Percentiles rank a stretch among this genome's conserved stretches.
These are phyloP conservation scores for Lophotis ruficrista DNA, from an alignment of 2,113 vertebrate genomes.

Conservation along the genomic window DNA sequence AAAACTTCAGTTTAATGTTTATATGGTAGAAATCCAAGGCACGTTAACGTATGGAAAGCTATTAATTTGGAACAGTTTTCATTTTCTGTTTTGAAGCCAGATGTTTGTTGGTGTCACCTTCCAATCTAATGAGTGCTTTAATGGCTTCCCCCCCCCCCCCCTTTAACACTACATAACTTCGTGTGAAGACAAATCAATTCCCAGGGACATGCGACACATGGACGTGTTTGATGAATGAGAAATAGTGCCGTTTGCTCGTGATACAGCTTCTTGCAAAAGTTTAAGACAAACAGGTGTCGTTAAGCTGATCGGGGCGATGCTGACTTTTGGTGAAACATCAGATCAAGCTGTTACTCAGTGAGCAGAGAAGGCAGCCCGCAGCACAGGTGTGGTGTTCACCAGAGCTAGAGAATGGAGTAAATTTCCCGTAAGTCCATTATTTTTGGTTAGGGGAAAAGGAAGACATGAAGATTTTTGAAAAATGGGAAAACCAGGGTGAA, in stretches of 20 bases:
- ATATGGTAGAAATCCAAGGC: neutral
- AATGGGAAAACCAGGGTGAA: neutral
- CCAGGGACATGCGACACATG: neutral
- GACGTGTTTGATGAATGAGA: neutral
- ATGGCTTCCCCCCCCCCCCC: neutral
- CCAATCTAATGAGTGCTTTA: conserved; percentile 19
- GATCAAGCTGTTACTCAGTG: neutral
- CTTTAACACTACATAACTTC: neutral
- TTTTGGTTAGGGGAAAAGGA: neutral
- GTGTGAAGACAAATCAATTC: neutral
- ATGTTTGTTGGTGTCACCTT: conserved; percentile 64
- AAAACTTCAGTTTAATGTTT: conserved; percentile 11
- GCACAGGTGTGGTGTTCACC: rapidly evolving
- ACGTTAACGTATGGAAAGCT: neutral
- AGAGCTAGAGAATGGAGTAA: too few species aligned
- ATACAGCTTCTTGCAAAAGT: neutral
- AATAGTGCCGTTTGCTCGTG: neutral
- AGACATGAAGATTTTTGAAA: neutral
- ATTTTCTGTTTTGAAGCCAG: conserved; percentile 26
- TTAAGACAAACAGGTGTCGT: neutral
- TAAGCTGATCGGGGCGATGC: neutral
- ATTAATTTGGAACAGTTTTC: conserved; percentile 26
- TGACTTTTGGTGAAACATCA: neutral
- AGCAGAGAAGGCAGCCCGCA: neutral
- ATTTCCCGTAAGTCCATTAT: rapidly evolving